phyloP scores from a whole-genome alignment of 2,113 vertebrate genomes.

The Athene noctua region DNA sequence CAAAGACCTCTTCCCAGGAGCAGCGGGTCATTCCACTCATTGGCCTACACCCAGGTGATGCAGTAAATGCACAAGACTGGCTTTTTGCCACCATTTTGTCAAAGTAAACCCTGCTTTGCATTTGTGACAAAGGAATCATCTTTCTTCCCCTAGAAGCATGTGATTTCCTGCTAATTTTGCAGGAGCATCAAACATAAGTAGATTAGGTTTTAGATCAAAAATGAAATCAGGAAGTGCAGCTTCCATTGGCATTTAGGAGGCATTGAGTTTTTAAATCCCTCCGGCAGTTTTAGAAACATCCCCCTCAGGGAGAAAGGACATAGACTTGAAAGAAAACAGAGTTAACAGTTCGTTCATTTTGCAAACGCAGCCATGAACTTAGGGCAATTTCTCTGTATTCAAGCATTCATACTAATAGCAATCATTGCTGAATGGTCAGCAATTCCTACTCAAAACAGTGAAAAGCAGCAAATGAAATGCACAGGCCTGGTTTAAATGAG shows the following conservation, averaged over 20 bases:
- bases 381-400: not conserved
- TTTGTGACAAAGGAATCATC: not conserved
- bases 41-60: not conserved
- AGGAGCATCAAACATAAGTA: not conserved
- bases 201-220: not conserved
- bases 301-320: not conserved
- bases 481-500: not conserved
- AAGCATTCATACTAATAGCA: not conserved
- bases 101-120: not conserved
- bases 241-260: not conserved
- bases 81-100: not conserved
- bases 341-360: not conserved
- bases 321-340: not conserved
- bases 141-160: not conserved
- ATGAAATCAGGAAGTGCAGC: not conserved
- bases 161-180: not conserved
- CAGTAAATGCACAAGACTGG: not conserved
- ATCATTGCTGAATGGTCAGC: not conserved
- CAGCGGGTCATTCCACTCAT: accelerated
- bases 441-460: not conserved
- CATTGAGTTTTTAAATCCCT: not conserved
- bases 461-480: not conserved
- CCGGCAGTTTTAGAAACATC: not conserved
- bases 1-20: not conserved
- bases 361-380: not conserved